Base-by-base conservation (phyloP, 2,113 vertebrate species). In the Carassius carassius region DNA sequence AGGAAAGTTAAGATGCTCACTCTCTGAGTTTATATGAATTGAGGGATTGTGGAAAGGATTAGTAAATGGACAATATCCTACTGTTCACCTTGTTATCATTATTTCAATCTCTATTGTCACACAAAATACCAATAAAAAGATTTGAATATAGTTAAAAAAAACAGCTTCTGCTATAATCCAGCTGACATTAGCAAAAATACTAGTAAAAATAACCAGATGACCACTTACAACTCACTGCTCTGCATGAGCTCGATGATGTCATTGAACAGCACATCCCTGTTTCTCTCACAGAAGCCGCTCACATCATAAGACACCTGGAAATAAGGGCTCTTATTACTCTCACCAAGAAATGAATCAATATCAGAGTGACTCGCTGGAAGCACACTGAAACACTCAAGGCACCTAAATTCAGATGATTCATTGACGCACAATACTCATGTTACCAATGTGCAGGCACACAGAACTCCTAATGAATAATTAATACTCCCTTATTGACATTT, bases 181-280 rank as follows among this genome's bases (percentile, higher is more conserved):
- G 25, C 41, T 21, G 16, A 44, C 13, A 23, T 37, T 13, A 19
- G 54, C 29, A 41, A 37, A 21, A 81, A 5, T 13, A n/a, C 1
- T 12, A 44, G 16, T 63, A 35, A 9, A 73, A 54, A 13, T 3
- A 81, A 41, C 9, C 47, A 92, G 44, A 13, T 4, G 74, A 51
- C 12, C 37, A 92, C 95, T 95, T 83, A 96, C 95, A 94, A 94
- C 87, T 96, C 94, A 60, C 95, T 96, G 94, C 94, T 94, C 90
- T 96, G 95, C 95, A 96, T 96, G 88, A 96, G 90, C 90, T 96
- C 95, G 7, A 96, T 95, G 84, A 96, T 96, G 90, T 96, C 95
- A 10, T 87, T 93, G 32, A 96, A 96, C 47, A 96, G 88, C 0
- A 96, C 95, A 16, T 96, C 95, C 41, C 95, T 91, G 90, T 96